phyloP scores from a whole-genome alignment of 2,888 invertebrate genomes.

The Pseudococcus viburni region DNA sequence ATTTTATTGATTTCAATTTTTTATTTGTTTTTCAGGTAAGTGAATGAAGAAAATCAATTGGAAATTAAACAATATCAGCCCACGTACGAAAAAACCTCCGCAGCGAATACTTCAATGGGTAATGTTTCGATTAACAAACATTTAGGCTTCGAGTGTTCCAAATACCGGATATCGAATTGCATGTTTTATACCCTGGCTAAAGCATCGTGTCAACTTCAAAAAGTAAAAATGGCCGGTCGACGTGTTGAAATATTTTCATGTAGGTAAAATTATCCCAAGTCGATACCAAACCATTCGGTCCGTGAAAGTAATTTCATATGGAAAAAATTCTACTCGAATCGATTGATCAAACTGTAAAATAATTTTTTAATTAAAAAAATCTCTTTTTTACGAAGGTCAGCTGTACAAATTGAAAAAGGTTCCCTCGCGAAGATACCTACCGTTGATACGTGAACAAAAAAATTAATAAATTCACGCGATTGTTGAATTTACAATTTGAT shows the following conservation, averaged over 20 bases:
- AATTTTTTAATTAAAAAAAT: background rate
- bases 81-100: background rate
- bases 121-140: background rate
- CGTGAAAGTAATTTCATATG: background rate
- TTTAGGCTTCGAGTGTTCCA: no score
- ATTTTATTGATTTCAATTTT: background rate
- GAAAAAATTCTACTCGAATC: background rate
- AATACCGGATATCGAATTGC: no score
- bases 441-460: background rate
- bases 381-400: background rate
- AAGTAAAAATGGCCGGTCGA: background rate
- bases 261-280: background rate
- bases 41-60: background rate
- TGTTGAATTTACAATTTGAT: background rate
- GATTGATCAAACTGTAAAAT: background rate
- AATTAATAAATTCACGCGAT: constrained; percentile 1
- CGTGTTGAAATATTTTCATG: background rate
- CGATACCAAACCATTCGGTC: background rate
- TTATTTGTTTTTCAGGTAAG: background rate
- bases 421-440: background rate
- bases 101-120: background rate
- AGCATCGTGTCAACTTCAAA: background rate
- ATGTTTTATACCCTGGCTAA: no score
- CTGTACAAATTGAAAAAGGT: background rate
- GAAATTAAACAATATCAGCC: background rate